Base-by-base conservation (phyloP, 2,113 vertebrate species). In the Equus quagga region DNA sequence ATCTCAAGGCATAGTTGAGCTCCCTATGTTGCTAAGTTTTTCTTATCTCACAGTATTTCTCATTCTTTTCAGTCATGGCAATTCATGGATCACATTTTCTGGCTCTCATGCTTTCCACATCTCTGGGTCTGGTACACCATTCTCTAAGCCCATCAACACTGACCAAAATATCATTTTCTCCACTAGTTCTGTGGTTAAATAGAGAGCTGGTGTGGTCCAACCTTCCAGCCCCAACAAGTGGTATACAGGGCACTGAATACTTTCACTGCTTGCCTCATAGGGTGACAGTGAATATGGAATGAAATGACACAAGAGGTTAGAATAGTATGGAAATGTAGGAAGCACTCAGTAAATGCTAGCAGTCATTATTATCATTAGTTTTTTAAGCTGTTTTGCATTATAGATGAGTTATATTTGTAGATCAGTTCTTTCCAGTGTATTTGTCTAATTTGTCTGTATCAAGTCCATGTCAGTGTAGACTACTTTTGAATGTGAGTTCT, bases 401-500 rank as follows among this genome's bases (percentile, higher is more conserved):
- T 91, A 85, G 14, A 64, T 64, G 1, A 69, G 7, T 51, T 72
- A 8, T 62, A 46, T 73, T 62, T 28, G 41, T 93, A 89, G 11
- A 73, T 54, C 2, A 69, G 4, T 36, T 79, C 18, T 73, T 75
- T 80, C n/a, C 69, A 18, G 14, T 82, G 62, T 83, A 64, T 33
- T 58, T 92, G 33, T 72, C 49, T 44, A 14, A 60, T 69, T 64
- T 72, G 90, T 31, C 24, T 91, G 0, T 49, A 89, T 41, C n/a
- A 75, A 84, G 41, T 70, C 56, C 14, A 3, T 73, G 7, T 78
- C 11, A 58, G 6, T 21, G 21, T 49, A 36, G 67, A 73, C 2
- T 60, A 23, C 11, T 58, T 96, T 94, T 88, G 51, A 93, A 86
- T 73, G 14, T 79, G 49, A 97, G 9, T 62, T 86, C 69, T 88